Evolutionary conservation across 1,140 invertebrate genomes (phyloP).

Genomic region (Drosophila mayri): DNA sequence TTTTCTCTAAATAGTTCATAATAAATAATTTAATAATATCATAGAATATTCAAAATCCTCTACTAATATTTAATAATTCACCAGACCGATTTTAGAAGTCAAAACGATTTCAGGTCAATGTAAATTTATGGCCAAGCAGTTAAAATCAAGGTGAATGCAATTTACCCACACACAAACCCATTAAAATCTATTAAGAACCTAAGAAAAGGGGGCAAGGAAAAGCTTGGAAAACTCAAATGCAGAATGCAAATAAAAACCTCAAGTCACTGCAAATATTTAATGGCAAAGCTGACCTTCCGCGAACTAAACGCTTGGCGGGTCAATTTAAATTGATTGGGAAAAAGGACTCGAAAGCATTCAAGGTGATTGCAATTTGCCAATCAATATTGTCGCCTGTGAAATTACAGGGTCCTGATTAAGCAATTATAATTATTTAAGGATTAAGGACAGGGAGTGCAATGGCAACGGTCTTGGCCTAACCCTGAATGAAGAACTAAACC

Average conservation of each 20-base stretch:
- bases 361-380: conserved; percentile 24
- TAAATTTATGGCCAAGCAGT: background rate
- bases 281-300: conserved; percentile 16
- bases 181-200: conserved; percentile 5
- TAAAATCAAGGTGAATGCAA: conserved; percentile 9
- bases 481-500: conserved; percentile 3
- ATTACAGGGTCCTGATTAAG: conserved; percentile 5
- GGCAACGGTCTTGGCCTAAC: conserved; percentile 1
- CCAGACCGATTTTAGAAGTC: background rate
- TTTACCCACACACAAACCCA: background rate
- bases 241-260: conserved; percentile 7
- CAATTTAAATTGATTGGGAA: conserved; percentile 33
- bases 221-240: background rate
- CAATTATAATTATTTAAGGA: conserved; percentile 16
- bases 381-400: conserved; percentile 16
- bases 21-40: too few species aligned
- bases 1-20: too few species aligned
- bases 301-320: conserved; percentile 11
- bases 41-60: too few species aligned
- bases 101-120: conserved; percentile 9
- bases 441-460: conserved; percentile 1
- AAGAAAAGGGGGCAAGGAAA: background rate
- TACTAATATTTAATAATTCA: background rate
- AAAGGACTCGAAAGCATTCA: conserved; percentile 23
- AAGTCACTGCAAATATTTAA: conserved; percentile 26